Base-by-base conservation (phyloP, 2,888 invertebrate genomes). In the Torymus aiolomorphi region DNA sequence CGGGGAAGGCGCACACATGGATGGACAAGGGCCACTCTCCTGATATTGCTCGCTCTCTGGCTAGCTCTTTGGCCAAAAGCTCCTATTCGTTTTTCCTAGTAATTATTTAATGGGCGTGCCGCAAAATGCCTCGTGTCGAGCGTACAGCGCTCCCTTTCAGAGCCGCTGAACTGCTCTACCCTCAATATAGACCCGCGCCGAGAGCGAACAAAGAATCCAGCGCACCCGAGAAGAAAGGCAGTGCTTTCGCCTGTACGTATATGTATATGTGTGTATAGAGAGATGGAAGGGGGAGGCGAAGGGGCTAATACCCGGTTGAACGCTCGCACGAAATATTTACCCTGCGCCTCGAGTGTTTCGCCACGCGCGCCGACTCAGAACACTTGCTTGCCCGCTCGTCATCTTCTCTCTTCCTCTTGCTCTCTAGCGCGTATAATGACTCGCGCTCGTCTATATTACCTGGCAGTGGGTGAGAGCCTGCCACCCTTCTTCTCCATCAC, bases 81-180 rank as follows among this genome's bases (percentile, higher is more conserved):
- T 31, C 4, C 31, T 31, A 31, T 5, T 31, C 31, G 59, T 72
- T 80, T 76, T 76, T 72, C 57, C 56, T 18, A 54, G 67, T 76
- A 76, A 76, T 76, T 80, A 80, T 80, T 80, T 80, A 76, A 76
- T 80, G 76, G 76, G 63, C 69, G 24, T 62, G 52, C 61, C 67
- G 51, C 71, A 67, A 76, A 79, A 72, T 74, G 61, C 54, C 61
- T 24, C 18, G 51, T 14, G 54, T 63, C 14, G 62, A 18, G 24
- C 11, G 31, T 54, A 52, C 52, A 63, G 66, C 73, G 49, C n/a
- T 71, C 54, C 75, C 59, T 76, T 76, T 76, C 56, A 80, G 42
- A 65, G 20, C 49, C 54, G 61, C 52, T 75, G 18, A 66, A 66
- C 63, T 69, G 61, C 52, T 67, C 67, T 67, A 24, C 67, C 20